A percentile compares a stretch with the other conserved stretches of the same genome.
These are phyloP conservation scores for Knipowitschia caucasica DNA, from an alignment of 2,797 vertebrate species.

Conservation along the genomic window DNA sequence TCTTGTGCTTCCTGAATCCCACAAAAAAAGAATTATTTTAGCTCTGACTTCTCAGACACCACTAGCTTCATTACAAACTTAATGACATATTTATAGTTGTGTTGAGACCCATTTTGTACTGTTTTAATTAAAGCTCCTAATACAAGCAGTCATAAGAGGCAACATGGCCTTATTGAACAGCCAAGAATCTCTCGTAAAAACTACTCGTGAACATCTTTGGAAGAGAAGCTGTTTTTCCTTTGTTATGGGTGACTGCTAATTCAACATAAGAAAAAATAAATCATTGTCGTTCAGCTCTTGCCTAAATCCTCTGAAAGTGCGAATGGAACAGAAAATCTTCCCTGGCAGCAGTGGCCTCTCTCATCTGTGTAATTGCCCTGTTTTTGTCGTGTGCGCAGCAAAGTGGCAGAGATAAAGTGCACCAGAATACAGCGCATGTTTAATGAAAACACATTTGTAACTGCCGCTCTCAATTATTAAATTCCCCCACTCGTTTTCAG, in stretches of 20 bases:
- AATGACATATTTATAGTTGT: too few species aligned
- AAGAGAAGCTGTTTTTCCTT: constrained; percentile 21
- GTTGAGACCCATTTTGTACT: not conserved
- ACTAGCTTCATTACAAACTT: too few species aligned
- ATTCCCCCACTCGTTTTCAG: not conserved
- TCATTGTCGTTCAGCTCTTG: constrained; percentile 57
- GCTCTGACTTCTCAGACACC: too few species aligned
- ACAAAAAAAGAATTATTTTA: too few species aligned
- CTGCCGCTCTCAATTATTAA: not conserved
- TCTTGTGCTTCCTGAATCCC: too few species aligned
- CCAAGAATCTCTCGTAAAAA: not conserved
- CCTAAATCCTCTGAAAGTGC: constrained; percentile 62
- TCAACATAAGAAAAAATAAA: constrained; percentile 52
- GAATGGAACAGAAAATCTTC: constrained; percentile 40
- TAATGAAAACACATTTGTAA: constrained; percentile 20
- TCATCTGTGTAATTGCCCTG: constrained; percentile 20
- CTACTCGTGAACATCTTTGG: constrained; percentile 2
- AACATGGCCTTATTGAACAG: not conserved
- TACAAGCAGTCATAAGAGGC: not conserved
- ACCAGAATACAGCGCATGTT: constrained; percentile 7
- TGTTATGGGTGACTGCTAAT: constrained; percentile 54
- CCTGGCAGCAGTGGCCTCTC: constrained; percentile 20
- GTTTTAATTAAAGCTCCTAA: not conserved
- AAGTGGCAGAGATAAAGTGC: constrained; percentile 9
- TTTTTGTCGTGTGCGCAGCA: constrained; percentile 14